Percentiles rank a stretch among this genome's conserved stretches.
phyloP scores from a whole-genome alignment of 2,113 vertebrate species.

The Semnornis frantzii region DNA sequence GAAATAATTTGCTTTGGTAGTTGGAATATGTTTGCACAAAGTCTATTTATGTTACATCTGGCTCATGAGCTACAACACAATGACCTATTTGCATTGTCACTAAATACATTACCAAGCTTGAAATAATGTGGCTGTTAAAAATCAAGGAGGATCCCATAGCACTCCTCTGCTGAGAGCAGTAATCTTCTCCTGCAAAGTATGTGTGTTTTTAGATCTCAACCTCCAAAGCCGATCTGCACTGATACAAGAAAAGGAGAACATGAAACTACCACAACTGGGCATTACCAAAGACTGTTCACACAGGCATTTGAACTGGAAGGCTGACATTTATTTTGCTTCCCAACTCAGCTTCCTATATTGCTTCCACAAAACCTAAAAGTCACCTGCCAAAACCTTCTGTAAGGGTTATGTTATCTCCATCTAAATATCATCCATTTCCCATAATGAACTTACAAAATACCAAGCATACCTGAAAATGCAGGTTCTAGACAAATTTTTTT shows the following conservation, averaged over 20 bases:
- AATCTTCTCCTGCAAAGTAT: neutral
- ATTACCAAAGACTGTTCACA: neutral
- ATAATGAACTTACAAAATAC: neutral
- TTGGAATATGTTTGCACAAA: conserved; percentile 4
- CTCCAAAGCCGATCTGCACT: neutral
- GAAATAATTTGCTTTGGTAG: conserved; percentile 8
- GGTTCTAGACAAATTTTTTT: neutral
- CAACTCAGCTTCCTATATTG: neutral
- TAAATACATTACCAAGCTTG: conserved; percentile 9
- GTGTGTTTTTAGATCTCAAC: conserved; percentile 10
- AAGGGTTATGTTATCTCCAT: neutral
- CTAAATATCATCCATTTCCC: neutral
- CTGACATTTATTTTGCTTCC: neutral
- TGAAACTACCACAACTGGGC: neutral
- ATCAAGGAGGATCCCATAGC: neutral
- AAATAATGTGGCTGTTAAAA: conserved; percentile 42
- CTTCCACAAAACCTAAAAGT: neutral
- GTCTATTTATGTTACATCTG: conserved; percentile 14
- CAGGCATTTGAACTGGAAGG: neutral
- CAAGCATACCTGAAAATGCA: neutral
- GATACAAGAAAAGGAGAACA: neutral
- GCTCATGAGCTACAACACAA: conserved; percentile 41
- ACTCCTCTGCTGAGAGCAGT: neutral
- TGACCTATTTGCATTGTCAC: conserved; percentile 36
- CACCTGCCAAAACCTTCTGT: neutral